These are phyloP conservation scores for Gisinianus flammeolus DNA, from an alignment of 2,888 invertebrate species.

Conservation along the genomic window DNA sequence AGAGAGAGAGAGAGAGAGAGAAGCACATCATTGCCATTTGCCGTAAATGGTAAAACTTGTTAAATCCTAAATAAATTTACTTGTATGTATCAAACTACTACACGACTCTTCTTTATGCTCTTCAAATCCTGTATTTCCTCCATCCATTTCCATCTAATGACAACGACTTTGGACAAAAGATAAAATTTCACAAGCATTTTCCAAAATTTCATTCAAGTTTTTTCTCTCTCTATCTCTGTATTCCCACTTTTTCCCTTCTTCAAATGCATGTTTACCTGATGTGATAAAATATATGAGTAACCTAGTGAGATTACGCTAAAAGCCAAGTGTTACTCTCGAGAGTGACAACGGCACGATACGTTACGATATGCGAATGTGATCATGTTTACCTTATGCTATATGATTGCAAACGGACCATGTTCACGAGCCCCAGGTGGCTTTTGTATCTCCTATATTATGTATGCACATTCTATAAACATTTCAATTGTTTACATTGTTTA, in stretches of 20 bases:
- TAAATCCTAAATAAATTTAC: slow-evolving; percentile 27
- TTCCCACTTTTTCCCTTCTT: not conserved
- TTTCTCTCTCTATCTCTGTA: not conserved
- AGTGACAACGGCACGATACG: slow-evolving; percentile 1
- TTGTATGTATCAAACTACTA: not conserved
- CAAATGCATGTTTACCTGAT: not conserved
- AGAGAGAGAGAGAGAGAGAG: slow-evolving; percentile 17
- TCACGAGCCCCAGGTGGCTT: slow-evolving; percentile 15
- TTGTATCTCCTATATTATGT: not conserved
- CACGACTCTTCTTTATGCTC: not conserved
- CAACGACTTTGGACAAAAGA: slow-evolving; percentile 20
- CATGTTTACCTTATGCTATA: slow-evolving; percentile 31
- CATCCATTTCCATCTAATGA: not conserved
- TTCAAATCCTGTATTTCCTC: not conserved
- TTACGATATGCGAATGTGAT: slow-evolving; percentile 1
- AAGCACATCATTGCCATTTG: slow-evolving; percentile 3
- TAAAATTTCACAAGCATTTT: slow-evolving; percentile 29
- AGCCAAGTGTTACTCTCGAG: slow-evolving; percentile 23
- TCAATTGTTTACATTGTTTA: slow-evolving; percentile 8
- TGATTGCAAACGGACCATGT: too few species aligned
- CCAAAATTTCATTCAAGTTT: slow-evolving; percentile 8
- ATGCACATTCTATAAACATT: too few species aligned
- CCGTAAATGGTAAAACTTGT: slow-evolving; percentile 28
- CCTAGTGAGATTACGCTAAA: slow-evolving; percentile 23
- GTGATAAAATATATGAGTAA: too few species aligned